Percentiles rank a stretch among this genome's conserved stretches.
Conservation (phyloP, 37 sponge, comb jelly and placozoan genomes). For the Tethya wilhelma region DNA sequence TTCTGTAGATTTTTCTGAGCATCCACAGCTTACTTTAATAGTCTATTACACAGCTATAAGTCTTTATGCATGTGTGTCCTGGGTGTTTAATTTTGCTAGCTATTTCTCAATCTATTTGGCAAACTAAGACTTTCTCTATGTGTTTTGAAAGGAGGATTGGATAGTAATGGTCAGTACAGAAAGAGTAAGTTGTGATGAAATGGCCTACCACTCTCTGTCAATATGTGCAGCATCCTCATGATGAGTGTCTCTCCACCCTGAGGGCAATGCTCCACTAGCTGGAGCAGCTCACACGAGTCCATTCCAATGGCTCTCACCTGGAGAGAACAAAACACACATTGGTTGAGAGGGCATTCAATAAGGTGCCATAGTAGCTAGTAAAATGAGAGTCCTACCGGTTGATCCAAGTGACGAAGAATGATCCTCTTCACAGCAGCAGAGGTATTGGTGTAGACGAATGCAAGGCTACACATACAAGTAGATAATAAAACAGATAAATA, state of each 20-base stretch:
- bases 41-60: too few relatives aligned
- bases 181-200: too few relatives aligned
- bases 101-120: not conserved
- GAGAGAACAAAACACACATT: not conserved
- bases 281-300: constrained; percentile 81
- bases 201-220: constrained; percentile 79
- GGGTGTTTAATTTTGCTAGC: too few relatives aligned
- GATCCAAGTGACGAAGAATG: constrained; percentile 85
- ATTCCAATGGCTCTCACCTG: constrained; percentile 86
- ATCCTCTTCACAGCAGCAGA: constrained; percentile 87
- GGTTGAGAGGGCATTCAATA: not conserved
- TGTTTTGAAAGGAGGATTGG: too few relatives aligned
- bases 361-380: not conserved
- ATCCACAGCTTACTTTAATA: too few relatives aligned
- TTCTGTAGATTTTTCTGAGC: too few relatives aligned
- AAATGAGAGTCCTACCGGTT: constrained; percentile 61
- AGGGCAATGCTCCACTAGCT: constrained; percentile 90
- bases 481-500: not conserved
- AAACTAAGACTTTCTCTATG: too few relatives aligned
- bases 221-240: constrained; percentile 90
- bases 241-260: constrained; percentile 94
- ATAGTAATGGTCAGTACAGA: too few relatives aligned
- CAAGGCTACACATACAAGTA: constrained; percentile 49
- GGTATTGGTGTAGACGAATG: constrained; percentile 81
- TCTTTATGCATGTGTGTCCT: not conserved